Percentiles rank a stretch among this genome's conserved stretches.
Evolutionary conservation across 2,797 vertebrate species (phyloP).

Genomic region (Mus minutoides): DNA sequence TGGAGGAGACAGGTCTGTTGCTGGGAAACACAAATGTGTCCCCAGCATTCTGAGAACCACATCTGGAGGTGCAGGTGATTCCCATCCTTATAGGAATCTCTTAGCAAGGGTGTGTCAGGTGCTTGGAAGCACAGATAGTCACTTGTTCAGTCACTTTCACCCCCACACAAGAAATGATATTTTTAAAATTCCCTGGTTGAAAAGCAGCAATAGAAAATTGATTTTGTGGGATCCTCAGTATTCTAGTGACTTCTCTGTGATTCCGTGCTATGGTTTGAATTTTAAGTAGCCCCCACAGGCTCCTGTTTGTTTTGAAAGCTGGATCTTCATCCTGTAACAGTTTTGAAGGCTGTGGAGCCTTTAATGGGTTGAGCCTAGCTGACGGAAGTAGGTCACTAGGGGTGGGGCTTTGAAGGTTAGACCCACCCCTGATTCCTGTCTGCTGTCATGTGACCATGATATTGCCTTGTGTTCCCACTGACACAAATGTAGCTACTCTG

Average conservation of each 20-base stretch:
- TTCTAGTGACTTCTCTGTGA: not conserved
- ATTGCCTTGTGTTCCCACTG: not conserved
- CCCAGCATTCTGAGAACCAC: not conserved
- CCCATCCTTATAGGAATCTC: not conserved
- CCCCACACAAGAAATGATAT: not conserved
- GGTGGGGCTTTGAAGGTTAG: not conserved
- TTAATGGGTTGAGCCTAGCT: not conserved
- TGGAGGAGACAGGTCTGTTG: not conserved
- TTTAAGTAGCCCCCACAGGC: not conserved
- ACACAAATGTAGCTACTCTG: not conserved
- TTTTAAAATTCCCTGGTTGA: not conserved
- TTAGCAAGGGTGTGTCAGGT: not conserved
- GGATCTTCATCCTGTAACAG: not conserved
- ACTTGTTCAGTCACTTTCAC: not conserved
- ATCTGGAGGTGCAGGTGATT: not conserved
- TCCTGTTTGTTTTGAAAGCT: not conserved
- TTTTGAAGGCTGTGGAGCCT: not conserved
- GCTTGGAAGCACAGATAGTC: not conserved
- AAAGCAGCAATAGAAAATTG: not conserved
- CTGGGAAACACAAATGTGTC: not conserved
- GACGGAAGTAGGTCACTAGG: not conserved
- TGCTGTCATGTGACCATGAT: not conserved
- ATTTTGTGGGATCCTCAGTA: not conserved
- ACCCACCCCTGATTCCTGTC: too few species aligned
- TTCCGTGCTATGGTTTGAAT: not conserved